phyloP scores from a whole-genome alignment of 1,140 invertebrate species.

The Antheraea pernyi region DNA sequence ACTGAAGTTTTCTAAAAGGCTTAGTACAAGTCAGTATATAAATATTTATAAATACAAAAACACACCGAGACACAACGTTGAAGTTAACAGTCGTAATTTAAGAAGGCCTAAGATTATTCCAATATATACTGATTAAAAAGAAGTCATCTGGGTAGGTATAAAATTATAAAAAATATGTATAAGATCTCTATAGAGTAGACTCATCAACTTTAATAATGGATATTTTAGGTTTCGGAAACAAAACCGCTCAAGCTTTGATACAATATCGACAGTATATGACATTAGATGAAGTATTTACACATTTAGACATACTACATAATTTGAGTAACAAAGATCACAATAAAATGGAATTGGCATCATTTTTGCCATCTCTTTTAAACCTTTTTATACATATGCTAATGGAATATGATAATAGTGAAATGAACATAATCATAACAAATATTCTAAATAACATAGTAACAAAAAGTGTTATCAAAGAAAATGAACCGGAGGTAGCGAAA shows the following conservation, averaged over 20 bases:
- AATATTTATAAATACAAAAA: constrained; percentile 23
- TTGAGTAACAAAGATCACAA: constrained; percentile 41
- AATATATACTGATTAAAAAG: constrained; percentile 33
- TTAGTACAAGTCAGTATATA: neutral
- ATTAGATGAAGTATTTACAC: constrained; percentile 49
- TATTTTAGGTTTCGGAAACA: constrained; percentile 46
- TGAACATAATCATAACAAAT: constrained; percentile 54
- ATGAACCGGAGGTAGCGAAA: constrained; percentile 25
- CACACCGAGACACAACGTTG: constrained; percentile 21
- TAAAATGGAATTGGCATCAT: constrained; percentile 37
- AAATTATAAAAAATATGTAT: neutral
- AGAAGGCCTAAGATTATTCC: constrained; percentile 35
- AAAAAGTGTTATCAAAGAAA: constrained; percentile 35
- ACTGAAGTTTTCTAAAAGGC: constrained; percentile 42
- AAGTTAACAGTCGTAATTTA: neutral
- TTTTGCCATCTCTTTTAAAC: constrained; percentile 36
- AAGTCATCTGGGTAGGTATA: constrained; percentile 22
- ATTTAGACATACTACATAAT: constrained; percentile 53
- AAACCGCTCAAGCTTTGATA: constrained; percentile 43
- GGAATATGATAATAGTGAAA: constrained; percentile 56
- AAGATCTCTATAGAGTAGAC: constrained; percentile 12
- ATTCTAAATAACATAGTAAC: constrained; percentile 54
- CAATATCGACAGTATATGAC: constrained; percentile 49
- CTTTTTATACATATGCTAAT: constrained; percentile 51
- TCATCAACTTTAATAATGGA: constrained; percentile 7